Conservation (phyloP, 1,140 invertebrate genomes). For the Listronotus oregonensis region DNA sequence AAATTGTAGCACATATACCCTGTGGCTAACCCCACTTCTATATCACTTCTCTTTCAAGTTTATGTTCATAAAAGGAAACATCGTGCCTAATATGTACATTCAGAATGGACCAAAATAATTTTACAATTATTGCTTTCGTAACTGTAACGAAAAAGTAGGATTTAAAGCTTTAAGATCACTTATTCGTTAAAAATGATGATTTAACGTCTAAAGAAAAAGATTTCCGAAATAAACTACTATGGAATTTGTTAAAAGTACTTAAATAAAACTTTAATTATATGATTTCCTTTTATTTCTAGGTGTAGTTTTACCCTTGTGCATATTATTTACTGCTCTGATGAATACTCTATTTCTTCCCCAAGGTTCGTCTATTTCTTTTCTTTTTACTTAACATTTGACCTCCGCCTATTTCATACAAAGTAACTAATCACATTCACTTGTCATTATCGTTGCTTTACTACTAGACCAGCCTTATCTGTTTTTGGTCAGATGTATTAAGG, state of each 20-base stretch:
- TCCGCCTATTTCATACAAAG: slow-evolving; percentile 8
- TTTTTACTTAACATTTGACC: slow-evolving; percentile 11
- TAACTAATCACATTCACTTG: slow-evolving; percentile 15
- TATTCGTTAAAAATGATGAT: slow-evolving; percentile 24
- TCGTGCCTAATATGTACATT: too few species aligned
- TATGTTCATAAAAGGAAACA: too few species aligned
- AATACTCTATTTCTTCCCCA: slow-evolving; percentile 32
- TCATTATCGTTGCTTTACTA: neutral
- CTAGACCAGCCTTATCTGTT: too few species aligned
- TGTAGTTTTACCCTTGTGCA: slow-evolving; percentile 44
- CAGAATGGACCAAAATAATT: slow-evolving; percentile 1
- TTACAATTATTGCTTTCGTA: slow-evolving; percentile 1
- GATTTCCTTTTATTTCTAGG: slow-evolving; percentile 42
- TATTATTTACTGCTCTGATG: slow-evolving; percentile 43
- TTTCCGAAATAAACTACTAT: slow-evolving; percentile 39
- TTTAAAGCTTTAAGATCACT: slow-evolving; percentile 21
- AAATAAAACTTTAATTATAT: slow-evolving; percentile 41
- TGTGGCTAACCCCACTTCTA: too few species aligned
- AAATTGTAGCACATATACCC: too few species aligned
- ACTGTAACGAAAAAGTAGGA: slow-evolving; percentile 9
- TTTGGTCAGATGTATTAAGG: too few species aligned
- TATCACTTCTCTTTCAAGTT: too few species aligned
- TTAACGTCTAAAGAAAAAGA: slow-evolving; percentile 24
- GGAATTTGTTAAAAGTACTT: slow-evolving; percentile 35
- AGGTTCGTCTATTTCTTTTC: slow-evolving; percentile 41